phyloP scores from a whole-genome alignment of 2,888 invertebrate genomes.

The Marronus borbonicus region DNA sequence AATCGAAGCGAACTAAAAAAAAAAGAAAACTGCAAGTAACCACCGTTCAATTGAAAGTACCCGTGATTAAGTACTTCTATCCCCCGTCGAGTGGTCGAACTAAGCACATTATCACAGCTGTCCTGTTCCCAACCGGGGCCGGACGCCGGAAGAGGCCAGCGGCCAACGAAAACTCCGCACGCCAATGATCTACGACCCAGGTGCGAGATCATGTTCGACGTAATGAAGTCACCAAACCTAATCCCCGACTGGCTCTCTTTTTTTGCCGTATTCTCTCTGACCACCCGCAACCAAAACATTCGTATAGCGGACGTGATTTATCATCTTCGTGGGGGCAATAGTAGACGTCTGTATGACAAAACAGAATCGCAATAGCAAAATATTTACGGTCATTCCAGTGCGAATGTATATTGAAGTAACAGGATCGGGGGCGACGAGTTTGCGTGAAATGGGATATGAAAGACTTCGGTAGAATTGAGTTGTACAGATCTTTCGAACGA shows the following conservation, averaged over 20 bases:
- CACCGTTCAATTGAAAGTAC: conserved; percentile 11
- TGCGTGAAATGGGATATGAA: neutral
- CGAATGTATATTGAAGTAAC: conserved; percentile 49
- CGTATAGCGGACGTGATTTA: conserved; percentile 65
- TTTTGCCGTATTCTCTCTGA: conserved; percentile 56
- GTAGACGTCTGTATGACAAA: conserved; percentile 54
- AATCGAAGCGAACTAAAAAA: neutral
- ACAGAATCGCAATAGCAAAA: conserved; percentile 53
- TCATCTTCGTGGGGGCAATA: conserved; percentile 56
- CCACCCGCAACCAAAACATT: conserved; percentile 67
- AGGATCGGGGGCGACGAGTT: conserved; percentile 26
- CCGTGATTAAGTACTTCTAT: conserved; percentile 58
- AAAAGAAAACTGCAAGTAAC: conserved; percentile 25
- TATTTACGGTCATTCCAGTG: conserved; percentile 57
- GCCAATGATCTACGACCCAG: conserved; percentile 64
- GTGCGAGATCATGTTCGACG: conserved; percentile 63
- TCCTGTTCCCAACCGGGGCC: conserved; percentile 55
- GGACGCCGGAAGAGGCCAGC: conserved; percentile 54
- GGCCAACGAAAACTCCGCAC: conserved; percentile 44
- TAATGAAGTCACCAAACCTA: conserved; percentile 67
- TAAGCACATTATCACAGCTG: conserved; percentile 61
- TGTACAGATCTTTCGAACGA: too few species aligned
- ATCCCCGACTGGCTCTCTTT: conserved; percentile 57
- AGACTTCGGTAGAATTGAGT: too few species aligned
- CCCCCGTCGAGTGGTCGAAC: conserved; percentile 57